A percentile compares a stretch with the other conserved stretches of the same genome.
Conservation (phyloP, 2,888 invertebrate genomes). For the Andricus quercusramuli region DNA sequence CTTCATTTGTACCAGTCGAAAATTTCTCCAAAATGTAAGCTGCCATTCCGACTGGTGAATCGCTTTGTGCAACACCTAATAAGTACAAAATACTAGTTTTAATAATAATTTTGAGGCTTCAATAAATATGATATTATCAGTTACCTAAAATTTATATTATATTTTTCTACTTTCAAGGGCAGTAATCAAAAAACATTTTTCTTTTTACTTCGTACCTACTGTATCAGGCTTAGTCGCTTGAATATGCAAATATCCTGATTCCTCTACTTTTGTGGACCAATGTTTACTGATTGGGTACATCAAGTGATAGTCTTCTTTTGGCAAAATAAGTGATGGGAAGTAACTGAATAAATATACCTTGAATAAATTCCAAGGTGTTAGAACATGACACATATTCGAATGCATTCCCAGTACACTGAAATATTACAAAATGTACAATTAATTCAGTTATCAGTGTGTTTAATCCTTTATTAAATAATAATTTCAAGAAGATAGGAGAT, state of each 20-base stretch:
- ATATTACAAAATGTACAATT: constrained; percentile 42
- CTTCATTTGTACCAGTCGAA: constrained; percentile 83
- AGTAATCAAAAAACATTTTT: no score
- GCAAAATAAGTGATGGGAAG: constrained; percentile 66
- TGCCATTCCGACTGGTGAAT: constrained; percentile 91
- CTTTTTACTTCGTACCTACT: constrained; percentile 79
- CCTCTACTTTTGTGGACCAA: constrained; percentile 59
- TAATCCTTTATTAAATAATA: not conserved
- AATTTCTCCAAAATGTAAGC: constrained; percentile 95
- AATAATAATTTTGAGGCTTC: not conserved
- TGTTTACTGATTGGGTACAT: constrained; percentile 67
- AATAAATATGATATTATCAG: no score
- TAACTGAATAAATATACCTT: constrained; percentile 63
- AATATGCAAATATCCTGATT: constrained; percentile 78
- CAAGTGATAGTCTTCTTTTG: constrained; percentile 61
- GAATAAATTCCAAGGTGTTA: constrained; percentile 56
- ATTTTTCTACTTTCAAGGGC: no score
- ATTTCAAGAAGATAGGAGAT: not conserved
- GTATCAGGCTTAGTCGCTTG: constrained; percentile 89
- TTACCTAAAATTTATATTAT: no score
- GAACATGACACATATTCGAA: constrained; percentile 77
- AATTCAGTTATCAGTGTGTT: not conserved
- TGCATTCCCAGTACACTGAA: constrained; percentile 80
- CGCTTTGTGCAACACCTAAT: constrained; percentile 85
- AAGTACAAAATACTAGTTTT: not conserved